Evolutionary conservation across 1,140 invertebrate species (phyloP).

Genomic region (Colletes latitarsis): DNA sequence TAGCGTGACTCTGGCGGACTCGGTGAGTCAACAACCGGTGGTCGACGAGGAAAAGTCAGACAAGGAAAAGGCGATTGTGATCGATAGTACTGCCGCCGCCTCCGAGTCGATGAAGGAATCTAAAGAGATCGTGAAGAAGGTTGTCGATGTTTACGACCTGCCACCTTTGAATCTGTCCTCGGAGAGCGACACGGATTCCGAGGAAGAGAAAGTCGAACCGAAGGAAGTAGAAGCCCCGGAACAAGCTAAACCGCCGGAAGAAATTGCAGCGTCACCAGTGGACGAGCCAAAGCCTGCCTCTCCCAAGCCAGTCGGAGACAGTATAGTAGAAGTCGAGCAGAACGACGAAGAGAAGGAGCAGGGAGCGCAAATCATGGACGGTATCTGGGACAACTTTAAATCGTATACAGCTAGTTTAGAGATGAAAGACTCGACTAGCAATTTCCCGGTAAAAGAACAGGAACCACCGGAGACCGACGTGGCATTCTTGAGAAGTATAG

Average conservation of each 20-base stretch:
- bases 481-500: constrained; percentile 72
- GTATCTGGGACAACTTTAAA: constrained; percentile 93
- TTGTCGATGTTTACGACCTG: constrained; percentile 86
- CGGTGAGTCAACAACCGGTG: not conserved
- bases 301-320: constrained; percentile 46
- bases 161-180: constrained; percentile 90
- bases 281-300: not conserved
- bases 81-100: not conserved
- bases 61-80: not conserved
- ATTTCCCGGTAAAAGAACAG: constrained; percentile 45
- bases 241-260: constrained; percentile 28
- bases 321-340: constrained; percentile 69
- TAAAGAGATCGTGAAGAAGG: constrained; percentile 75
- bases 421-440: constrained; percentile 68
- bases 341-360: constrained; percentile 80
- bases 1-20: not conserved
- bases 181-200: constrained; percentile 88
- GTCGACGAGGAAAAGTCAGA: constrained; percentile 22
- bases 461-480: constrained; percentile 53
- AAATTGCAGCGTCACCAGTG: not conserved
- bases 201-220: constrained; percentile 70
- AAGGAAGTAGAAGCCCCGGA: constrained; percentile 45
- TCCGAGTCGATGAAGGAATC: constrained; percentile 16
- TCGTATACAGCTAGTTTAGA: constrained; percentile 84
- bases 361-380: constrained; percentile 81